These are phyloP conservation scores for Dasypolia templi DNA, from an alignment of 2,888 invertebrate species.

Conservation along the genomic window DNA sequence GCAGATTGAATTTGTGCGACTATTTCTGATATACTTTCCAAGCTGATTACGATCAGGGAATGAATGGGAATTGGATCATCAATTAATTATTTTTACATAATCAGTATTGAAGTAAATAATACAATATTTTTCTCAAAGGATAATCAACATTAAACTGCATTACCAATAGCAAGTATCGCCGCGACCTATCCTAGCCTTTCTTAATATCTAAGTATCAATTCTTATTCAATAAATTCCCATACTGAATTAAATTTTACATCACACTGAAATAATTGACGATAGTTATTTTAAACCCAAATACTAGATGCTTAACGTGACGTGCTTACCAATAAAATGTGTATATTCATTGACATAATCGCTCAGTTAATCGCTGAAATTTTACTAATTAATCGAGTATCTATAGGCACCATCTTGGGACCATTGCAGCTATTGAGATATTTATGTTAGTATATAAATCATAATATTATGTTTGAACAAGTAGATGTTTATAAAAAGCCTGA, in stretches of 20 bases:
- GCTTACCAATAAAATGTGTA: neutral
- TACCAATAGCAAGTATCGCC: neutral
- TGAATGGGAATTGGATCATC: slow-evolving; percentile 16
- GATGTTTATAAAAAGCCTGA: neutral
- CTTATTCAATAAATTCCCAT: neutral
- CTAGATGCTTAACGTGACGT: neutral
- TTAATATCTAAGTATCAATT: neutral
- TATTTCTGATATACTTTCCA: slow-evolving; percentile 17
- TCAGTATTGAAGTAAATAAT: neutral
- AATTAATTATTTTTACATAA: neutral
- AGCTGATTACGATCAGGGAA: slow-evolving; percentile 18
- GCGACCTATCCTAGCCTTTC: neutral
- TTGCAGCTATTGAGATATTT: neutral
- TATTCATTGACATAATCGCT: neutral
- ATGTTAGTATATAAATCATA: too few relatives aligned
- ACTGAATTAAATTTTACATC: neutral
- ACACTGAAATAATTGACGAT: neutral
- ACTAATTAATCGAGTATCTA: slow-evolving; percentile 17
- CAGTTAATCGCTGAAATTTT: slow-evolving; percentile 1
- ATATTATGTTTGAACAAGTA: neutral
- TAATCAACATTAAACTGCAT: neutral
- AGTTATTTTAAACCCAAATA: neutral
- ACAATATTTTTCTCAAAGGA: neutral
- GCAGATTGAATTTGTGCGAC: slow-evolving; percentile 41
- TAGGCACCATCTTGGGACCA: neutral